Base-by-base conservation (phyloP, 2,797 vertebrate genomes). In the Acridotheres tristis region DNA sequence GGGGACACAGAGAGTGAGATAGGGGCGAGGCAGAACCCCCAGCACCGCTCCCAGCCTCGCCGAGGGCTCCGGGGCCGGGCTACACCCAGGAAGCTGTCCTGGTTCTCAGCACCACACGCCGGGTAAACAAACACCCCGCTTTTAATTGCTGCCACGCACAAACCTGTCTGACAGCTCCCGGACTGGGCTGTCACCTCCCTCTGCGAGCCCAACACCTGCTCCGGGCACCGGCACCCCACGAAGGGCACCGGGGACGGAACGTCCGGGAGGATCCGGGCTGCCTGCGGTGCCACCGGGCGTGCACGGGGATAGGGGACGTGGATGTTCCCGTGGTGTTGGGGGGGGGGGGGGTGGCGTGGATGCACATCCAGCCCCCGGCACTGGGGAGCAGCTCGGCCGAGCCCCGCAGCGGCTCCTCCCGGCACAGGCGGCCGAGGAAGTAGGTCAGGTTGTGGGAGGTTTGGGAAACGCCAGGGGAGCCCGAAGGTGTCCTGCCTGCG, bases 101-200 rank as follows among this genome's bases (percentile, higher is more conserved):
- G 91, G 68, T 95, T 97, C 94, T 97, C 93, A 96, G 93, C 86
- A 86, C 79, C 91, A 72, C 57, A 12, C 57, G 48, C 75, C 42
- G 34, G 88, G 88, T 96, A 96, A 96, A 97, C 93, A 96, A 96
- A 96, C 95, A 89, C 88, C 90, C 89, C 57, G 57, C n/a, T 80
- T 91, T 94, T 97, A 97, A 97, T 96, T 96, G 93, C 87, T 95
- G 95, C 94, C 95, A 95, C 89, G 85, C 85, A 92, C 89, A 95
- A 96, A 95, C 96, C 93, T 94, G 94, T 94, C 95, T 94, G 95
- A 93, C 96, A 95, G 95, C 93, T 96, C 96, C 96, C 36, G 29
- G 90, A 93, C 92, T 90, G 91, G 51, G 34, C 85, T 96, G 94
- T 94, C 94, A 93, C 83, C 95, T 96, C 90, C 86, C 86, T 92